Evolutionary conservation across 2,113 vertebrate species (phyloP).

Genomic region (Semicossyphus pulcher): DNA sequence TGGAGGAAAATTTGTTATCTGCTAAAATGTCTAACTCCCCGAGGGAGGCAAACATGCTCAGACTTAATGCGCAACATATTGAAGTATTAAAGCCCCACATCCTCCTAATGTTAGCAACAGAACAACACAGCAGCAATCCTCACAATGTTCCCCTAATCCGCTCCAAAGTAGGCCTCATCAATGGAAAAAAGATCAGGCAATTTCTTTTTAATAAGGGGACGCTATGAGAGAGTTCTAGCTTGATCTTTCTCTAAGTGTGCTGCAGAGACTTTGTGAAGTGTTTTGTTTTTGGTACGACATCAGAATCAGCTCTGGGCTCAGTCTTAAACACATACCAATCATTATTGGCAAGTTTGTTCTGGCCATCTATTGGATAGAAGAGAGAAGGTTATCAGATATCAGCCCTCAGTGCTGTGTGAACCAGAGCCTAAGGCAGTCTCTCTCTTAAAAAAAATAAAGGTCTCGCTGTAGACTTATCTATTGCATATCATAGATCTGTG

Average conservation of each 20-base stretch:
- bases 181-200: conserved; percentile 9
- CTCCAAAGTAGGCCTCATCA: conserved; percentile 43
- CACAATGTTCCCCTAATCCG: conserved; percentile 27
- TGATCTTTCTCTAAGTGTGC: conserved; percentile 41
- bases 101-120: conserved; percentile 40
- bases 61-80: conserved; percentile 65
- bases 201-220: conserved; percentile 35
- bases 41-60: conserved; percentile 57
- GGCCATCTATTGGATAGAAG: conserved; percentile 70
- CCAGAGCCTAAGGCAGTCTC: conserved; percentile 57
- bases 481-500: conserved; percentile 18
- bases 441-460: conserved; percentile 16
- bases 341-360: conserved; percentile 82
- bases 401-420: conserved; percentile 57
- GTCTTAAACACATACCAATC: conserved; percentile 77
- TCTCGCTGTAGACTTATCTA: conserved; percentile 10
- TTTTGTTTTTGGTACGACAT: conserved; percentile 35
- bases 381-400: conserved; percentile 73
- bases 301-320: conserved; percentile 46
- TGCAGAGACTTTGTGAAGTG: conserved; percentile 23
- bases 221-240: conserved; percentile 1
- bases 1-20: conserved; percentile 54
- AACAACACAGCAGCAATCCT: conserved; percentile 39
- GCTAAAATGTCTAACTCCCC: conserved; percentile 49
- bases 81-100: conserved; percentile 41